Evolutionary conservation across 2,113 vertebrate genomes (phyloP), one percentile per base, ranked within the genome.

Genomic region (Hippolais icterina): DNA sequence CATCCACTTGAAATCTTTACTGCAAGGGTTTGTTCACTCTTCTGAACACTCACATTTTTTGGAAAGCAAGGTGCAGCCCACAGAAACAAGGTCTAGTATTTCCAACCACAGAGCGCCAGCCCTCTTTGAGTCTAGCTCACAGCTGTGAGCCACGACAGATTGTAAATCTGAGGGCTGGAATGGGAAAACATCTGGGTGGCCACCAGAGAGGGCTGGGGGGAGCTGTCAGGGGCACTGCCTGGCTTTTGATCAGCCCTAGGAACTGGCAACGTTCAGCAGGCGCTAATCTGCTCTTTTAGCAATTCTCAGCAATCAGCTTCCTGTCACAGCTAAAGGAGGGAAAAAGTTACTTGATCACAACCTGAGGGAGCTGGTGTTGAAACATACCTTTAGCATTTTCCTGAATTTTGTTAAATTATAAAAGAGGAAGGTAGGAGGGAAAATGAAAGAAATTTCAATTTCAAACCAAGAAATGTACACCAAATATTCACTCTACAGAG

Each of bases 111-210:
- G 52, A 7, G 2, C 15, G 0, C 46, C 17, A 19, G 56, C 61
- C 37, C 18, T 60, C 19, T 65, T 54, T n/a, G 53, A 76, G 77
- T 22, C 29, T 35, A 54, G 57, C 42, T 79, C 5, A 2, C 61
- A 91, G 56, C 86, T 95, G 83, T 70, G 66, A 76, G 49, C 72
- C 4, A 1, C 80, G 85, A 83, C 90, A 92, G 68, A 77, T 47
- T 72, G 74, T 94, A 97, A 97, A 96, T 96, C 78, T 70, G 61
- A 60, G 28, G 44, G 54, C 33, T 71, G 68, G 59, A 85, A 59
- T n/a, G 59, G 75, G 47, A 92, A 56, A 92, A 92, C 75, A 95
- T 54, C 90, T 92, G 93, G 83, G 90, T 91, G 66, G 57, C 78
- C 83, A 89, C 50, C 52, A 83, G 88, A 93, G 64, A 56, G 47